Base-by-base conservation (phyloP, 2,888 invertebrate species). In the Eupithecia tripunctaria region DNA sequence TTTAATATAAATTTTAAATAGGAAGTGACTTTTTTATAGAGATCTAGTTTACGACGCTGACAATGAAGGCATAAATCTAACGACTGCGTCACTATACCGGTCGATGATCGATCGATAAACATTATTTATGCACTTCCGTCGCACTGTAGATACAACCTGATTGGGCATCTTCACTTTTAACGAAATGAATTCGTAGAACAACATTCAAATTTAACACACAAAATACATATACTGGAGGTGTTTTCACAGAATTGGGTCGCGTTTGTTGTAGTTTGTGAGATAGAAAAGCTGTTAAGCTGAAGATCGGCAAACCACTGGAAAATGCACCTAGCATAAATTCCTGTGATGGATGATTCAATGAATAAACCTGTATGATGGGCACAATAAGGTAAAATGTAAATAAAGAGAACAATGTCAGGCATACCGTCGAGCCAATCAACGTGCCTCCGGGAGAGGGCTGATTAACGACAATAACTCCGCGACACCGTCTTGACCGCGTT, bases 51-150 rank as follows among this genome's bases (percentile, higher is more conserved):
- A 94, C 91, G 92, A 91, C 89, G 85, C 90, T 92, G 92, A 92
- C 94, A 91, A 92, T 94, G 93, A 92, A 90, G 93, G 93, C 89
- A 93, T 94, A 94, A 94, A 94, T 94, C 93, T 94, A 92, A 90
- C 89, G 86, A 88, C 89, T 86, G 88, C 89, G 89, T 91, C 91
- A 89, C 89, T 87, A 87, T 88, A 85, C 86, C 87, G 86, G 80
- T 86, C 88, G 93, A 94, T 94, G 94, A 94, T 93, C 92, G 91
- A 93, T 94, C 90, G 94, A 94, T 94, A 94, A 94, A 92, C 90
- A 89, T 94, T 92, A 93, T 94, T 94, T 93, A 94, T 93, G 89
- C 88, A 93, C 91, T 94, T 94, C 94, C 94, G 93, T 86, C 86
- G 85, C 76, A 83, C 79, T 63, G 62, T 68, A 66, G 74, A 38